phyloP scores from a whole-genome alignment of 2,797 vertebrate species.

The Dromococcyx pavoninus region DNA sequence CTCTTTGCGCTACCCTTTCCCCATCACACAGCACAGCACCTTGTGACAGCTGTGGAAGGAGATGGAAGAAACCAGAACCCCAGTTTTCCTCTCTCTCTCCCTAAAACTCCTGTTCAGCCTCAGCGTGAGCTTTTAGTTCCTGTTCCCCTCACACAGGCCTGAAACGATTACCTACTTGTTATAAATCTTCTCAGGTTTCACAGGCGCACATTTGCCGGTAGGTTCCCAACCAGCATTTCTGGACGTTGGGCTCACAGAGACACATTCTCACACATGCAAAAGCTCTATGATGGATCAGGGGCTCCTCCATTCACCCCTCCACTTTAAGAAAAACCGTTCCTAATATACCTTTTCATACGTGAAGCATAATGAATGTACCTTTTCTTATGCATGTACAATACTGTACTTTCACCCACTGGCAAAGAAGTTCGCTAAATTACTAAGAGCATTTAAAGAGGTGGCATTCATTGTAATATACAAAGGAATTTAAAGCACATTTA shows the following conservation, averaged over 20 bases:
- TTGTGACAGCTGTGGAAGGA: neutral
- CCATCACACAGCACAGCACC: neutral
- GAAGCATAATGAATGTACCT: slow-evolving; percentile 60
- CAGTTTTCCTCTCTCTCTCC: slow-evolving; percentile 1
- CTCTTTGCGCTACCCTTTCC: neutral
- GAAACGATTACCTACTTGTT: slow-evolving; percentile 82
- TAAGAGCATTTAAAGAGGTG: slow-evolving; percentile 67
- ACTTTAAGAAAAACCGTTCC: slow-evolving; percentile 61
- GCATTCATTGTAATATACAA: slow-evolving; percentile 70
- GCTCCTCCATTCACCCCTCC: slow-evolving; percentile 57
- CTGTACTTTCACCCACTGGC: slow-evolving; percentile 65
- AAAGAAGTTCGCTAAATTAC: slow-evolving; percentile 68
- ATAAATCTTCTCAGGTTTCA: slow-evolving; percentile 85
- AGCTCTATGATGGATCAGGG: slow-evolving; percentile 33
- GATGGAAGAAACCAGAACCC: slow-evolving; percentile 53
- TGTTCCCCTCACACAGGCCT: slow-evolving; percentile 65
- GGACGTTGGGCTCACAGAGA: slow-evolving; percentile 45
- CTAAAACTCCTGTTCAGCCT: slow-evolving; percentile 41
- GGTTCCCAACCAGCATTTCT: slow-evolving; percentile 59
- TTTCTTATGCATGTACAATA: slow-evolving; percentile 42
- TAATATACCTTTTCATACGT: slow-evolving; percentile 60
- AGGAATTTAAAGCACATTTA: slow-evolving; percentile 74
- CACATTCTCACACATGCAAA: slow-evolving; percentile 56
- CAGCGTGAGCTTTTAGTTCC: slow-evolving; percentile 74
- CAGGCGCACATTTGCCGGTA: slow-evolving; percentile 73